Percentiles rank a stretch among this genome's conserved stretches.
Conservation (phyloP, 2,113 vertebrate species). For the Callipepla californica region DNA sequence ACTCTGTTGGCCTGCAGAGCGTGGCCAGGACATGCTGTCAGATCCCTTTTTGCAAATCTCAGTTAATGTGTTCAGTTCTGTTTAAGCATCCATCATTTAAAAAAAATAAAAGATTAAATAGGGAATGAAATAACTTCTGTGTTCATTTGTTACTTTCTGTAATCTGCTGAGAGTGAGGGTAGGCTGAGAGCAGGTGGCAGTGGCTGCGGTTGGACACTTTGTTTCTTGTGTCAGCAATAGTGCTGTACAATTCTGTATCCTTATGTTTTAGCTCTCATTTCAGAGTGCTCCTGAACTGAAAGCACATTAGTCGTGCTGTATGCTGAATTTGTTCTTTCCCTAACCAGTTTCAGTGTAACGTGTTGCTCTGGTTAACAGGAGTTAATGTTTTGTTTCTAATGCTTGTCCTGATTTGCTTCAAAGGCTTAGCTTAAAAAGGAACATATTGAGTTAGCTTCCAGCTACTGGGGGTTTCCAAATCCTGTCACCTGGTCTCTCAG, state of each 20-base stretch:
- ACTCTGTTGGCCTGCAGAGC: background rate
- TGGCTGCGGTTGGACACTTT: background rate
- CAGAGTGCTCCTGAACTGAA: background rate
- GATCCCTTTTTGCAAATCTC: too few species aligned
- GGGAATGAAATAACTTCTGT: background rate
- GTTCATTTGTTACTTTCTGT: background rate
- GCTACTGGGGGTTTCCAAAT: background rate
- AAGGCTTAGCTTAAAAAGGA: background rate
- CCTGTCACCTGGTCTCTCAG: background rate
- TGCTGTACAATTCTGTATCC: background rate
- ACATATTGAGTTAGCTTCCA: background rate
- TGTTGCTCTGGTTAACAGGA: background rate
- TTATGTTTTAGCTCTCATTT: background rate
- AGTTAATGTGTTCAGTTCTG: background rate
- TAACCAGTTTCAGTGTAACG: background rate
- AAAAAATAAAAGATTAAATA: background rate
- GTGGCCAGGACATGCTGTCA: background rate
- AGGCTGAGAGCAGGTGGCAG: background rate
- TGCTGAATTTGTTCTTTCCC: background rate
- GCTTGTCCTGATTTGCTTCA: background rate
- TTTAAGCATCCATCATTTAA: background rate
- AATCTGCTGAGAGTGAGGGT: background rate
- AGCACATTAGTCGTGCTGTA: fast-evolving
- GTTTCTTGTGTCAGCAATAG: background rate
- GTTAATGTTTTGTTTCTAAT: background rate